Evolutionary conservation across 2,888 invertebrate genomes (phyloP).

Genomic region (Tenodera sinensis): DNA sequence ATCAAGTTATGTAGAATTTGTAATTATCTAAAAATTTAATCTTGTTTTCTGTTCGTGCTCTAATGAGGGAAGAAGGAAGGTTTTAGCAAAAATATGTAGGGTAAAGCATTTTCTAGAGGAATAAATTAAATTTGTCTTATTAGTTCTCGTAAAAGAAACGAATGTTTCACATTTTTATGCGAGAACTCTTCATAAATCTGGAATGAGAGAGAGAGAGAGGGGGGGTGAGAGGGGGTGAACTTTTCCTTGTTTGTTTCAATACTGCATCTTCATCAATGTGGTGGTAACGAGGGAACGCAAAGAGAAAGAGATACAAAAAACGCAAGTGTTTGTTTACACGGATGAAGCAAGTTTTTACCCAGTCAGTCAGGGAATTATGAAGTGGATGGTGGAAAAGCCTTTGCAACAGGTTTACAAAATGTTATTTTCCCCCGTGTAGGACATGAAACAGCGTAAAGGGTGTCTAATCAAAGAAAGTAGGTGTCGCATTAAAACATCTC

Average conservation of each 20-base stretch:
- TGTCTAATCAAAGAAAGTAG: neutral
- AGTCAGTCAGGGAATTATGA: neutral
- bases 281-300: neutral
- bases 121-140: too few relatives aligned
- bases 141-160: too few relatives aligned
- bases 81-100: too few relatives aligned
- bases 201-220: too few relatives aligned
- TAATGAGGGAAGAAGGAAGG: too few relatives aligned
- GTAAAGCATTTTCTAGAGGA: too few relatives aligned
- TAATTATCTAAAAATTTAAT: too few relatives aligned
- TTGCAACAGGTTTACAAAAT: neutral
- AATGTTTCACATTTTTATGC: neutral
- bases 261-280: neutral
- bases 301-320: neutral
- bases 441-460: neutral
- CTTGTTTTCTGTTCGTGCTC: too few relatives aligned
- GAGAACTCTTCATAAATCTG: neutral
- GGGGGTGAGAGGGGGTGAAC: neutral
- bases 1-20: too few relatives aligned
- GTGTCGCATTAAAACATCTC: neutral
- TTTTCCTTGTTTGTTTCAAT: neutral
- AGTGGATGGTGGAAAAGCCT: neutral
- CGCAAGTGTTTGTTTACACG: neutral
- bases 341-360: too few relatives aligned
- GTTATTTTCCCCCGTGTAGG: neutral